A percentile compares a stretch with the other conserved stretches of the same genome.
phyloP scores from a whole-genome alignment of 2,888 invertebrate genomes.

The Clostera curtula region DNA sequence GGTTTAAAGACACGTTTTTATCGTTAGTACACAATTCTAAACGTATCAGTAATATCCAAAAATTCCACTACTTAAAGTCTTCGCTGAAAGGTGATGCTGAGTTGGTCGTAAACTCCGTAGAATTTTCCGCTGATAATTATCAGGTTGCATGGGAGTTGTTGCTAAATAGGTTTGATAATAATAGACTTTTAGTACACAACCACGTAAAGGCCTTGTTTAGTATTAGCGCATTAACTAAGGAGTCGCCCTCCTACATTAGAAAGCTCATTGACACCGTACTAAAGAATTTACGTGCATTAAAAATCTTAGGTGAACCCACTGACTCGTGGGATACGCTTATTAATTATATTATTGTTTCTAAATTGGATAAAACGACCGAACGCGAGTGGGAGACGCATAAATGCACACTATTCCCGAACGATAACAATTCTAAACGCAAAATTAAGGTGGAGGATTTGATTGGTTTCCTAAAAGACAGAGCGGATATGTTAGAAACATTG shows the following conservation, averaged over 20 bases:
- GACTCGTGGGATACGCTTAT: slow-evolving; percentile 10
- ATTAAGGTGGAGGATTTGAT: slow-evolving; percentile 2
- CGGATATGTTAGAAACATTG: slow-evolving; percentile 5
- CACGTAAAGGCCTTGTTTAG: slow-evolving; percentile 5
- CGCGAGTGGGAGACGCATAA: slow-evolving; percentile 11
- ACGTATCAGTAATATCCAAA: slow-evolving; percentile 11
- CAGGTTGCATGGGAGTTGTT: slow-evolving; percentile 11
- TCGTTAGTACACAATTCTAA: slow-evolving; percentile 10
- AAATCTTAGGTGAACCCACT: slow-evolving; percentile 6
- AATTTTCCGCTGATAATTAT: slow-evolving; percentile 11
- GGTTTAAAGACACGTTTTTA: slow-evolving; percentile 11
- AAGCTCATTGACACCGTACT: slow-evolving; percentile 6
- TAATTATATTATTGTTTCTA: slow-evolving; percentile 6
- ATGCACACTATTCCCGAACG: neutral
- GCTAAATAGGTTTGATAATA: slow-evolving; percentile 4
- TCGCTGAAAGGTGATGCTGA: slow-evolving; percentile 9
- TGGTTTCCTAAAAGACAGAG: slow-evolving; percentile 1
- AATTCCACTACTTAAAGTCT: slow-evolving; percentile 14
- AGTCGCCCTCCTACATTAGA: neutral
- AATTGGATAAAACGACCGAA: slow-evolving; percentile 6
- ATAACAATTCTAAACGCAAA: neutral
- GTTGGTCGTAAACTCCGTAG: slow-evolving; percentile 10
- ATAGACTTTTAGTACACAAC: slow-evolving; percentile 3
- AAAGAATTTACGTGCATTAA: slow-evolving; percentile 8
- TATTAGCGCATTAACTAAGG: neutral